Evolutionary conservation across 2,113 vertebrate species (phyloP), one percentile per base, ranked within the genome.

Genomic region (Pao palembangensis): DNA sequence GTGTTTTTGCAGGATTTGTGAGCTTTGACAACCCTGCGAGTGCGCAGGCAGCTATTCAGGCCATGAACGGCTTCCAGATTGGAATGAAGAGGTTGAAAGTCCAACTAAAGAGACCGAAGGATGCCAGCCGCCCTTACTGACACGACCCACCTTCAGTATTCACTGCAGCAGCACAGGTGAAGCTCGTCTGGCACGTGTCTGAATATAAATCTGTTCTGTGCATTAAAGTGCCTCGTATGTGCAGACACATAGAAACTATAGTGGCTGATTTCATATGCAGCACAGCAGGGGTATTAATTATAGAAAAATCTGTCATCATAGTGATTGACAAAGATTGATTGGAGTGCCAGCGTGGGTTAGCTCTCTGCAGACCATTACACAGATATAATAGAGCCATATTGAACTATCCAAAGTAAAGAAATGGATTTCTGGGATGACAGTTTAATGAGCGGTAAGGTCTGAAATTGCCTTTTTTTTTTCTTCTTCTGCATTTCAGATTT

Each of bases 61-160:
- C 97, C 89, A 98, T 99, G 96, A 99, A 99, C 10, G 96, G 96
- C 85, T 99, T 99, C 88, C 96, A 98, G 90, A 94, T 99, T 18
- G 97, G 97, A 56, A 98, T 95, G 94, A 99, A 99, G 83, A 92
- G 97, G 81, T 93, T 99, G 90, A 99, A 99, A 90, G 97, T 99
- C 8, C 97, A 99, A 88, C 84, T 99, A 80, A 99, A 99, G 87
- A 89, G 97, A 89, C 97, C 97, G 84, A 98, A 96, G 90, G 97
- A 99, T 64, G 93, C 94, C 19, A 96, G 91, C 85, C 96, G 97
- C 79, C 95, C 95, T 67, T 99, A 98, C 92, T 99, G 95, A 98
- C 91, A 87, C 81, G 80, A 58, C 81, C 82, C 73, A 85, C 80
- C 62, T 74, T 88, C 86, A 87, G 80, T 88, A 85, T 81, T 80